Evolutionary conservation across 2,113 vertebrate species (phyloP).

Genomic region (Scomber colias): DNA sequence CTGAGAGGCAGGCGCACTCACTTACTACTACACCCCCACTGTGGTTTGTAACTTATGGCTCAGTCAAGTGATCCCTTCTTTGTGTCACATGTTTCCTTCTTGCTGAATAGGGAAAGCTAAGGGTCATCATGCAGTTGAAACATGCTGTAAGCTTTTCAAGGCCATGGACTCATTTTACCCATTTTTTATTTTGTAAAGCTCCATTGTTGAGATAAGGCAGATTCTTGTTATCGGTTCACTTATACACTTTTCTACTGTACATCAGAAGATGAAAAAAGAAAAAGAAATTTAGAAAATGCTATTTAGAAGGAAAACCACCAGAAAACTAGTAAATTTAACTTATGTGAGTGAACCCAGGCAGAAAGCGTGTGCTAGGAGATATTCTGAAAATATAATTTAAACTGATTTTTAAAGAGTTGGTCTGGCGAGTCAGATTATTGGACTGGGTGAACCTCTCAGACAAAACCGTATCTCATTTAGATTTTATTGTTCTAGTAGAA

Average conservation of each 20-base stretch:
- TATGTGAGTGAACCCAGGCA: no score
- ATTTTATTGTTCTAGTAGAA: neutral
- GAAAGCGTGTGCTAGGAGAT: no score
- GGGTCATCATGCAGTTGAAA: constrained; percentile 41
- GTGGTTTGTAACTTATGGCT: constrained; percentile 40
- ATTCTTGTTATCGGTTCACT: neutral
- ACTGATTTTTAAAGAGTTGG: no score
- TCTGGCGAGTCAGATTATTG: no score
- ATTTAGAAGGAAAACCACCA: neutral
- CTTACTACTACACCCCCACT: constrained; percentile 24
- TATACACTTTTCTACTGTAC: neutral
- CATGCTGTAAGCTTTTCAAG: constrained; percentile 5
- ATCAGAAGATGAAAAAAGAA: neutral
- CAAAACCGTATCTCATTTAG: no score
- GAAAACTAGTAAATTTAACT: no score
- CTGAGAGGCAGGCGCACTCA: constrained; percentile 11
- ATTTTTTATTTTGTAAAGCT: neutral
- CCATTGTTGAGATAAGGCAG: neutral
- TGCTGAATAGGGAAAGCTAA: constrained; percentile 45
- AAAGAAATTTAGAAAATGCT: neutral
- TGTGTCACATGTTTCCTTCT: constrained; percentile 76
- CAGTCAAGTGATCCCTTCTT: constrained; percentile 77
- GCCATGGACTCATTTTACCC: constrained; percentile 8
- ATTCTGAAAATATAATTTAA: no score
- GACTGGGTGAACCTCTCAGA: no score